Conservation (phyloP, 1,140 invertebrate species). For the Acarapis woodi region DNA sequence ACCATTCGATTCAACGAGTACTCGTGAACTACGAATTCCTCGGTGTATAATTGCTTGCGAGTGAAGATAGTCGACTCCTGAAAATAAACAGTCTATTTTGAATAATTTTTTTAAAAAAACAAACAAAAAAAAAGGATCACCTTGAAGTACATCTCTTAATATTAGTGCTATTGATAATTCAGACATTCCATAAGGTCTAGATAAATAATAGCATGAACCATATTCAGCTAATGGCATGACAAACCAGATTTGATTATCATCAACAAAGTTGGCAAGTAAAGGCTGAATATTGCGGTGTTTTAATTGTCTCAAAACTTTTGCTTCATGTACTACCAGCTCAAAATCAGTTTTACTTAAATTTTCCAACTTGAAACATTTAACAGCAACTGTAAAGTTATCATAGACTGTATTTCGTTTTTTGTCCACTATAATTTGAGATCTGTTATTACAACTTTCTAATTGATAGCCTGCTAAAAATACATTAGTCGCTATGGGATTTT, state of each 20-base stretch:
- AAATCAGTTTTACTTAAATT: conserved; percentile 1
- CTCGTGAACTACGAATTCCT: conserved; percentile 24
- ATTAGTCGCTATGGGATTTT: too few relatives aligned
- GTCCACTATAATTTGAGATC: neutral
- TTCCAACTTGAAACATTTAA: conserved; percentile 1
- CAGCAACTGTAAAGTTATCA: neutral
- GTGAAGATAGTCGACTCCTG: conserved; percentile 53
- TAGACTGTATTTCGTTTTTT: neutral
- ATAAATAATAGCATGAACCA: conserved; percentile 6
- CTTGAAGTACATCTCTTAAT: conserved; percentile 40
- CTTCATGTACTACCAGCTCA: conserved; percentile 1
- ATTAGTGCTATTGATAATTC: conserved; percentile 49
- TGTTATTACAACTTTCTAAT: neutral
- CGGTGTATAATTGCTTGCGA: conserved; percentile 54
- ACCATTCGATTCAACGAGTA: conserved; percentile 35
- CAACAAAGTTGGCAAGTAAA: conserved; percentile 37
- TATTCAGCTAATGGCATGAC: conserved; percentile 26
- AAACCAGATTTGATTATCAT: conserved; percentile 33
- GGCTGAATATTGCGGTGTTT: conserved; percentile 43
- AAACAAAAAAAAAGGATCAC: too few relatives aligned
- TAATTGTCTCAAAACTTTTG: conserved; percentile 26
- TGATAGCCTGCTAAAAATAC: too few relatives aligned
- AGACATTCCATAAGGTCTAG: conserved; percentile 32
- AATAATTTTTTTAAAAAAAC: too few relatives aligned
- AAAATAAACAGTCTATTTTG: too few relatives aligned